These are phyloP conservation scores for Toxostoma redivivum DNA, from an alignment of 2,113 vertebrate species.

Conservation along the genomic window DNA sequence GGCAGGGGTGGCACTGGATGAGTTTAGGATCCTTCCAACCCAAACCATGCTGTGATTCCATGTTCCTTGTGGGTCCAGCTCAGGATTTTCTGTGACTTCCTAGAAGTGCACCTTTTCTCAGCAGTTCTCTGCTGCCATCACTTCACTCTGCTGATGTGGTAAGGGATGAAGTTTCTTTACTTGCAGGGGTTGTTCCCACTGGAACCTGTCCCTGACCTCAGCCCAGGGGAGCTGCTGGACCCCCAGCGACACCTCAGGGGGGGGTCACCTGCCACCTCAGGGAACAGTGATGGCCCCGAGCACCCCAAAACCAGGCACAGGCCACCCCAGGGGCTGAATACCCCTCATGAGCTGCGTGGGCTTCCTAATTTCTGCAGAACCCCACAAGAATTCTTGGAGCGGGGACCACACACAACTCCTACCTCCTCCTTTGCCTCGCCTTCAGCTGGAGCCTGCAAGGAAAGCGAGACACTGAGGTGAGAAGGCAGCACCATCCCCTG, in stretches of 20 bases:
- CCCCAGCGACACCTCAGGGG: neutral
- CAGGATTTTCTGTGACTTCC: neutral
- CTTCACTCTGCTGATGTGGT: rapidly evolving
- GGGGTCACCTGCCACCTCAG: neutral
- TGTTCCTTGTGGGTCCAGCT: neutral
- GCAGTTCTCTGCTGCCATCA: rapidly evolving
- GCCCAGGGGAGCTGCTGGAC: neutral
- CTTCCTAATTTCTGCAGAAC: neutral
- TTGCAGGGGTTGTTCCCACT: neutral
- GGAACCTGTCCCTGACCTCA: neutral
- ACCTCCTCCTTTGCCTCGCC: constrained; percentile 87
- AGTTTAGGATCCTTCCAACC: neutral
- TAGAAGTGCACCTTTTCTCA: neutral
- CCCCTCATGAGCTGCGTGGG: rapidly evolving
- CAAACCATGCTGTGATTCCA: neutral
- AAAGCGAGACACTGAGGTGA: neutral
- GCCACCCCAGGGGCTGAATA: too few species aligned
- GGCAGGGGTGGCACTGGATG: neutral
- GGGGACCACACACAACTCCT: constrained; percentile 24
- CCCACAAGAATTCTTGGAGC: neutral
- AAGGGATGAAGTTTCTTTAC: neutral
- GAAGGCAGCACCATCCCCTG: neutral
- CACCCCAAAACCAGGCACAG: neutral
- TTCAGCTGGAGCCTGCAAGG: constrained; percentile 75
- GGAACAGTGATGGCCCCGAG: rapidly evolving